Evolutionary conservation across 2,113 vertebrate species (phyloP), one percentile per base, ranked within the genome.

Genomic region (Ammospiza caudacuta): DNA sequence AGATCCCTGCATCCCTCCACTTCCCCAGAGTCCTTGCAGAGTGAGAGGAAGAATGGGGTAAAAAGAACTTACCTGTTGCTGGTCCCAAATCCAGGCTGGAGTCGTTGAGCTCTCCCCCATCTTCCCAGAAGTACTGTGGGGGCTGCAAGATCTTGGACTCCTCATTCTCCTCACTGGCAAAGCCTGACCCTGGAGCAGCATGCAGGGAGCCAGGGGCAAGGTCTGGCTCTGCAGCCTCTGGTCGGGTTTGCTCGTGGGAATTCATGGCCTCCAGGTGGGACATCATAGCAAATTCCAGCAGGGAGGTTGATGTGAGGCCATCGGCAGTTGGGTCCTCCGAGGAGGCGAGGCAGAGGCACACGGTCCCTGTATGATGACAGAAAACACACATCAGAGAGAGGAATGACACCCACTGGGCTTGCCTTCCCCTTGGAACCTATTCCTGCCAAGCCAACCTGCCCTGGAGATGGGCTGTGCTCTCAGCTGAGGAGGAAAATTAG

Each of bases 151-250:
- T 96, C 73, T 98, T 98, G 73, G 98, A 97, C 66, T 99, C 99
- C 54, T 99, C 99, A 4, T 97, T 98, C 96, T 99, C 99, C 22
- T 98, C 98, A 0, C 98, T 98, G 86, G 98, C 98, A 95, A 99
- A 98, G 82, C 99, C 99, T 0, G 99, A 99, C 87, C 99, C 99
- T 0, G 98, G 98, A 27, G 98, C 98, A 54, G 96, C 96, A 61
- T 75, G 97, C 93, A 96, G 95, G 12, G 97, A 94, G 31, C 95
- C 76, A 23, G 97, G 95, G 15, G 78, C 21, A 76, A 95, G 79
- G 17, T 98, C 97, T 1, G 91, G 47, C 27, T 95, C 97, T 1
- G 52, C 80, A 43, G 88, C 51, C 37, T 93, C 93, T 1, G 70
- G 85, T 80, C 49, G 90, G 37, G 83, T 82, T 62, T 93, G 94